phyloP scores from a whole-genome alignment of 2,113 vertebrate genomes.

The Rhipidura dahli region DNA sequence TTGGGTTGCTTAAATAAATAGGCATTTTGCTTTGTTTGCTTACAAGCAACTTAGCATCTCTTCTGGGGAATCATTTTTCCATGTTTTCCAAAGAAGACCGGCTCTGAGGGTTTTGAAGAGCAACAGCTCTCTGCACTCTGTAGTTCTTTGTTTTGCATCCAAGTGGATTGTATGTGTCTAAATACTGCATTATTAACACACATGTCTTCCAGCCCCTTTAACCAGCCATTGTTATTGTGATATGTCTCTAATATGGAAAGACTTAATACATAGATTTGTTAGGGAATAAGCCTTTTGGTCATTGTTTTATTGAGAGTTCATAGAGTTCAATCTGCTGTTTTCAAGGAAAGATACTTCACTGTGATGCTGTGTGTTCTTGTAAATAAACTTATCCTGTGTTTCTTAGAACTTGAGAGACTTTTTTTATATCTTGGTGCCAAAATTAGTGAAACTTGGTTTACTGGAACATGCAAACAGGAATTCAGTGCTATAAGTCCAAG shows the following conservation, averaged over 20 bases:
- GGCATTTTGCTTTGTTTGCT: conserved; percentile 8
- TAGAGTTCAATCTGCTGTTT: not conserved
- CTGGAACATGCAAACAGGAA: not conserved
- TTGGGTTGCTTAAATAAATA: not conserved
- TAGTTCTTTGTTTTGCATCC: not conserved
- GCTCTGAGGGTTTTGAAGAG: not conserved
- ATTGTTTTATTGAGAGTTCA: not conserved
- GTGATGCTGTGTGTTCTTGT: not conserved
- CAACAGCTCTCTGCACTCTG: not conserved
- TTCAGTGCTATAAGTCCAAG: not conserved
- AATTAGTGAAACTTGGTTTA: conserved; percentile 1
- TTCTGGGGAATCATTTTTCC: not conserved
- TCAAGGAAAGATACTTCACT: conserved; percentile 10
- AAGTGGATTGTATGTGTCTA: not conserved
- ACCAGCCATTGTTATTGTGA: not conserved
- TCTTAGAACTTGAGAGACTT: not conserved
- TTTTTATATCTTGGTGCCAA: not conserved
- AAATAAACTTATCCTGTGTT: conserved; percentile 26
- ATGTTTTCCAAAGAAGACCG: not conserved
- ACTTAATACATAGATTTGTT: not conserved
- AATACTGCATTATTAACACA: not conserved
- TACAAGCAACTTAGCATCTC: not conserved
- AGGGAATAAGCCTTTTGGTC: not conserved
- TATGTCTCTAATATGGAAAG: not conserved
- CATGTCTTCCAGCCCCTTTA: not conserved